phyloP scores from a whole-genome alignment of 2,797 vertebrate species.

The Erithacus rubecula region DNA sequence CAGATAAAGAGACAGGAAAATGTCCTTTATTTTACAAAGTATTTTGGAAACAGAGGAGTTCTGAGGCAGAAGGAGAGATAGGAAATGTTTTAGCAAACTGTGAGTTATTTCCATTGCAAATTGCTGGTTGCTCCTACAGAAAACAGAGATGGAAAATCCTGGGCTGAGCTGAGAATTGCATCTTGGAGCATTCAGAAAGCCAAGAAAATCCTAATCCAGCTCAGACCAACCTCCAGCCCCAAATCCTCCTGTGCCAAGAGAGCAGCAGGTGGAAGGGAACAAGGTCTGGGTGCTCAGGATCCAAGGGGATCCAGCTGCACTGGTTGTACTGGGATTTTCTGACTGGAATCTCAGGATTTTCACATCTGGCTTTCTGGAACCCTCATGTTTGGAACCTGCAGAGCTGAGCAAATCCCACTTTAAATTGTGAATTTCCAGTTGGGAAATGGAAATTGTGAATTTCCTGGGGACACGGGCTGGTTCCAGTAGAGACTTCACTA shows the following conservation, averaged over 20 bases:
- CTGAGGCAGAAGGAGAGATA: neutral
- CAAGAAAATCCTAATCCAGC: neutral
- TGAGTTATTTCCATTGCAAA: rapidly evolving
- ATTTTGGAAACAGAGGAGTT: neutral
- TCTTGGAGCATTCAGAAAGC: neutral
- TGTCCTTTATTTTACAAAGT: neutral
- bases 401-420: neutral
- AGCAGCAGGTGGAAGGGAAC: neutral
- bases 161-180: neutral
- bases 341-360: neutral
- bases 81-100: neutral
- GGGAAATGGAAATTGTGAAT: neutral
- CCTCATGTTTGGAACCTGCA: rapidly evolving
- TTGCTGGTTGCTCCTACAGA: neutral
- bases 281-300: neutral
- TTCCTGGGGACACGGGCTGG: neutral
- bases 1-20: neutral
- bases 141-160: neutral
- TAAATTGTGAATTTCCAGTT: neutral
- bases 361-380: neutral
- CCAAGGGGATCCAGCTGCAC: rapidly evolving
- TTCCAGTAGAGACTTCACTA: neutral
- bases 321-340: neutral
- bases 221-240: neutral
- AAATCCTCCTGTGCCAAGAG: neutral